Conservation (phyloP, 2,888 invertebrate species). For the Epicampocera succincta region DNA sequence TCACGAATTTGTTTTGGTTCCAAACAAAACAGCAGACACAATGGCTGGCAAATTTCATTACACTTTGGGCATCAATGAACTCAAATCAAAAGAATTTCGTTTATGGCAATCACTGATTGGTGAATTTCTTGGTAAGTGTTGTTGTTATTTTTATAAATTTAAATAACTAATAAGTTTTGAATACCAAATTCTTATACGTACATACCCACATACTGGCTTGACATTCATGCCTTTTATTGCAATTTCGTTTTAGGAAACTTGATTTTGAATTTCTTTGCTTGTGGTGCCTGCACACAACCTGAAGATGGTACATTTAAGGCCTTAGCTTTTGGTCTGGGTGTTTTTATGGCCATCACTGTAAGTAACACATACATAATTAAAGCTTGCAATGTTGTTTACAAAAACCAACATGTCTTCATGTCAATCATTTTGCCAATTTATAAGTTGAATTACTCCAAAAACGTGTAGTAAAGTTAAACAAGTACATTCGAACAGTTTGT, state of each 20-base stretch:
- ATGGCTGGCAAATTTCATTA: slow-evolving; percentile 84
- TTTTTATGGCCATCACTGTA: slow-evolving; percentile 91
- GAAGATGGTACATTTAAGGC: slow-evolving; percentile 86
- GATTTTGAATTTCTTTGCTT: slow-evolving; percentile 94
- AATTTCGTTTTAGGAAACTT: slow-evolving; percentile 84
- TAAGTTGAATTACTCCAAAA: slow-evolving; percentile 6
- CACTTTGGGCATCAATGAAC: slow-evolving; percentile 87
- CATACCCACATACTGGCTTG: too few relatives aligned
- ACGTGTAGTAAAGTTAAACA: not conserved
- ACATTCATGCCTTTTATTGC: not conserved
- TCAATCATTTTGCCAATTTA: slow-evolving; percentile 39
- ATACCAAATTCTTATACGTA: not conserved
- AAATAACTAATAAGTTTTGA: not conserved
- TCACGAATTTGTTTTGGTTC: slow-evolving; percentile 39
- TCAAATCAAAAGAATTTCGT: slow-evolving; percentile 85
- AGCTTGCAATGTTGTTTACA: not conserved
- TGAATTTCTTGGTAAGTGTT: slow-evolving; percentile 88
- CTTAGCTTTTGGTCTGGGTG: slow-evolving; percentile 92
- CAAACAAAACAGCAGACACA: slow-evolving; percentile 42
- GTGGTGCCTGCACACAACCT: slow-evolving; percentile 87
- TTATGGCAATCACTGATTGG: slow-evolving; percentile 92
- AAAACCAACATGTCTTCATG: slow-evolving; percentile 6
- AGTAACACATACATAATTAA: slow-evolving; percentile 73
- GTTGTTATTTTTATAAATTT: slow-evolving; percentile 1
- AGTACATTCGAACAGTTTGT: slow-evolving; percentile 1